Conservation (phyloP, 2,888 invertebrate genomes). For the Polydesmus complanatus region DNA sequence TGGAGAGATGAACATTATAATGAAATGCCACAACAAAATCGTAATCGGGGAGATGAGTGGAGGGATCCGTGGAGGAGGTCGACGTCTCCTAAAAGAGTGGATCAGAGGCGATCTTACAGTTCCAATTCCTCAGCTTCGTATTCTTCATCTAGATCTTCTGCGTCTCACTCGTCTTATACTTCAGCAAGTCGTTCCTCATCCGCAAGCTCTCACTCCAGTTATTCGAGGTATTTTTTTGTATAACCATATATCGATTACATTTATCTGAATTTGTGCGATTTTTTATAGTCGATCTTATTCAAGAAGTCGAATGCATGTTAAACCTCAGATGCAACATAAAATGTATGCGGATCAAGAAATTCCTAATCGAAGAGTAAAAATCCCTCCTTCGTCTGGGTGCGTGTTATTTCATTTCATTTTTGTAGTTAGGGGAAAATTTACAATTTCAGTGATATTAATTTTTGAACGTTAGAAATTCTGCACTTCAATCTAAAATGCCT, state of each 20-base stretch:
- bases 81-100: slow-evolving; percentile 15
- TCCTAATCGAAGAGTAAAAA: neutral
- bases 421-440: too few species aligned
- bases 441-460: too few species aligned
- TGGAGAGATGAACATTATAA: slow-evolving; percentile 15
- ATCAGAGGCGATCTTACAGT: slow-evolving; percentile 16
- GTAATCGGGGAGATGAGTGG: slow-evolving; percentile 66
- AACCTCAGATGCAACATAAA: neutral
- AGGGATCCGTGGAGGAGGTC: slow-evolving; percentile 66
- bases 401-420: too few species aligned
- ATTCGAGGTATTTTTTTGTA: slow-evolving; percentile 14
- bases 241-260: neutral
- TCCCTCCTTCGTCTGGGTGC: neutral
- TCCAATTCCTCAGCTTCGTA: slow-evolving; percentile 17
- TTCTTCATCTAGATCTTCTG: slow-evolving; percentile 17
- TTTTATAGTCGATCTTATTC: slow-evolving; percentile 2
- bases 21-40: slow-evolving; percentile 1
- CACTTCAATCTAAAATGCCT: neutral
- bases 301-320: neutral
- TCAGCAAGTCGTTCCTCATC: slow-evolving; percentile 18
- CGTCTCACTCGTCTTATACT: slow-evolving; percentile 18
- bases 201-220: slow-evolving; percentile 17
- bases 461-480: too few species aligned
- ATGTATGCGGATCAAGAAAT: neutral
- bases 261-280: neutral